phyloP scores from a whole-genome alignment of 2,888 invertebrate genomes.

The Habrosyne pyritoides region DNA sequence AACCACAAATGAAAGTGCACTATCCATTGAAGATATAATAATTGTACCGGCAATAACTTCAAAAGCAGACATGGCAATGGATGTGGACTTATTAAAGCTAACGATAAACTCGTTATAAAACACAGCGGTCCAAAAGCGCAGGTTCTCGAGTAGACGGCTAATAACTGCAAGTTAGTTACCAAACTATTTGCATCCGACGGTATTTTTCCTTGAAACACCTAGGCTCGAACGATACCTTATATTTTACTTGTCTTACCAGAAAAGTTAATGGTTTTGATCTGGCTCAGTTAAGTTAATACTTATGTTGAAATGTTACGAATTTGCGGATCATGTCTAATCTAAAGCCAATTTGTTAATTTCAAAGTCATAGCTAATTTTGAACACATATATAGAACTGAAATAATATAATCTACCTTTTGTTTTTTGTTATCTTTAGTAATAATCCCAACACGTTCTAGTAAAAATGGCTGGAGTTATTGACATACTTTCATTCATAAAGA shows the following conservation, averaged over 20 bases:
- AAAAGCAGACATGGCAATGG: conserved; percentile 27
- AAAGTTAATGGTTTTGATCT: conserved; percentile 45
- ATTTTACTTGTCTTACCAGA: conserved; percentile 47
- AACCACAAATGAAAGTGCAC: background rate
- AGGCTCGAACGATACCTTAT: conserved; percentile 40
- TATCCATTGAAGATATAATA: conserved; percentile 23
- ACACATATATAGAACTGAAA: background rate
- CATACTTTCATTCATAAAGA: background rate
- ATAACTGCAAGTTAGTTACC: conserved; percentile 65
- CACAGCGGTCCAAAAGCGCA: conserved; percentile 50
- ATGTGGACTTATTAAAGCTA: conserved; percentile 11
- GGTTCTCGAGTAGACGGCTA: conserved; percentile 53
- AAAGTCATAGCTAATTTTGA: background rate
- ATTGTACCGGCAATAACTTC: background rate
- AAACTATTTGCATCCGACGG: conserved; percentile 68
- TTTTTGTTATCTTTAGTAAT: conserved; percentile 4
- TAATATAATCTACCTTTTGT: background rate
- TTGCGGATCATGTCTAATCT: conserved; percentile 11
- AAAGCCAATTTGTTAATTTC: background rate
- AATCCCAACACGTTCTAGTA: conserved; percentile 18
- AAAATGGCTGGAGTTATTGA: conserved; percentile 5
- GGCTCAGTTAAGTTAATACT: conserved; percentile 16
- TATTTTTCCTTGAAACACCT: conserved; percentile 68
- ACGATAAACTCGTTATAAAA: conserved; percentile 13
- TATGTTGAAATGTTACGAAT: conserved; percentile 25